Conservation (phyloP, 2,797 vertebrate genomes). For the Chaenodraco wilsoni region DNA sequence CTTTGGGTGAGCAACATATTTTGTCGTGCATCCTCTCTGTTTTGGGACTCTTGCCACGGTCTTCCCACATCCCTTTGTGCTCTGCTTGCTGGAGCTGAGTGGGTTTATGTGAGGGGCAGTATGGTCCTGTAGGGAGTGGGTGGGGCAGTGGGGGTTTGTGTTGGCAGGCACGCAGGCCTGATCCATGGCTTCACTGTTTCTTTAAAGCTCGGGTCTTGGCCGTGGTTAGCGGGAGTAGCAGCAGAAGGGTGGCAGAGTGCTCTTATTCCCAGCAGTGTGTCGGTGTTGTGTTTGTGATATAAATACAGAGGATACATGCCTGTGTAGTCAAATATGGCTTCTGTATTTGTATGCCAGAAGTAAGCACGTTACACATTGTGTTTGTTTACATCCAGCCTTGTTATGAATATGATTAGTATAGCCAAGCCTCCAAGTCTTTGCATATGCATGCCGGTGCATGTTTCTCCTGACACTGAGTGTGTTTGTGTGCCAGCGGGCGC, state of each 20-base stretch:
- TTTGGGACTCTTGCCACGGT: slow-evolving; percentile 65
- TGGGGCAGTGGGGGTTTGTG: slow-evolving; percentile 20
- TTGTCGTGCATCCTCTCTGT: slow-evolving; percentile 45
- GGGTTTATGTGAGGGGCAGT: slow-evolving; percentile 63
- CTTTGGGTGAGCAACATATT: slow-evolving; percentile 50
- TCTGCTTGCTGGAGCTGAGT: slow-evolving; percentile 64
- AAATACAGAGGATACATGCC: slow-evolving; percentile 52
- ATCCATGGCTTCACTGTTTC: slow-evolving; percentile 69
- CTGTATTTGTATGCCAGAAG: slow-evolving; percentile 27
- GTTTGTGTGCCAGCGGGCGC: slow-evolving; percentile 56
- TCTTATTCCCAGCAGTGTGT: slow-evolving; percentile 54
- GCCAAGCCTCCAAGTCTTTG: slow-evolving; percentile 12
- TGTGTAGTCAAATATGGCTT: neutral
- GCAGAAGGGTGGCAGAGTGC: slow-evolving; percentile 60
- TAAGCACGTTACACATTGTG: slow-evolving; percentile 30
- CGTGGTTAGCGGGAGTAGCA: slow-evolving; percentile 67
- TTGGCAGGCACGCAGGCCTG: slow-evolving; percentile 60
- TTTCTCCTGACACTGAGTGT: slow-evolving; percentile 18
- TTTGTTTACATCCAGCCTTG: slow-evolving; percentile 52
- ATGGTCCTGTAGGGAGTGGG: slow-evolving; percentile 53
- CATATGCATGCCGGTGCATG: slow-evolving; percentile 51
- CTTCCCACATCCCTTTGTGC: slow-evolving; percentile 71
- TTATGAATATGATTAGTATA: slow-evolving; percentile 52
- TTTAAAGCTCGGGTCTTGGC: slow-evolving; percentile 67
- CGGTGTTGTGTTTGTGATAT: slow-evolving; percentile 59